A percentile compares a stretch with the other conserved stretches of the same genome.
These are phyloP conservation scores for Chelonus formosanus DNA, from an alignment of 2,888 invertebrate genomes.

Conservation along the genomic window DNA sequence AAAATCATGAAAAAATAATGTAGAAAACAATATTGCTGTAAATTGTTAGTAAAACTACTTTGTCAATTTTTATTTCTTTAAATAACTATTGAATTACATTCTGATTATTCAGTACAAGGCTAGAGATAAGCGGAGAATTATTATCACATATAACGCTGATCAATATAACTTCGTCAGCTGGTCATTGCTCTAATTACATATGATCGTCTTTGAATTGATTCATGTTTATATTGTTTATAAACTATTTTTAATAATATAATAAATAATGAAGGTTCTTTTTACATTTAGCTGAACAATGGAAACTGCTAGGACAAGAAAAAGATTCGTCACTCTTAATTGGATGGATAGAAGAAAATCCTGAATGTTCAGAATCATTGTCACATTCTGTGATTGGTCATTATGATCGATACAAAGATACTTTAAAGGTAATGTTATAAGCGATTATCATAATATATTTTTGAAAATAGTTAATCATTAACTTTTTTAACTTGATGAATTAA, in stretches of 20 bases:
- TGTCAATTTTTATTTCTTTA: too few relatives aligned
- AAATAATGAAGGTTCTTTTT: neutral
- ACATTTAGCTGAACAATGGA: conserved; percentile 75
- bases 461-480: conserved; percentile 3
- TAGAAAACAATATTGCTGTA: neutral
- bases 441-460: neutral
- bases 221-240: neutral
- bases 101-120: too few relatives aligned
- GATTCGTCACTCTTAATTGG: conserved; percentile 78
- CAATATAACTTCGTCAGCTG: too few relatives aligned
- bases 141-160: neutral
- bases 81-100: too few relatives aligned
- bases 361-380: conserved; percentile 33
- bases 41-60: too few relatives aligned
- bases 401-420: conserved; percentile 52
- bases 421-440: conserved; percentile 47
- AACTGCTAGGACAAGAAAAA: conserved; percentile 82
- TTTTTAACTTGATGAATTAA: neutral
- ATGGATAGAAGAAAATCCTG: conserved; percentile 68
- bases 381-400: conserved; percentile 60
- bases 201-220: too few relatives aligned
- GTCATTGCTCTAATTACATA: too few relatives aligned
- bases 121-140: too few relatives aligned
- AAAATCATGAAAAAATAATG: neutral
- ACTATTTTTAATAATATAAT: neutral